phyloP scores from a whole-genome alignment of 2,797 vertebrate species.

The Morelia viridis region DNA sequence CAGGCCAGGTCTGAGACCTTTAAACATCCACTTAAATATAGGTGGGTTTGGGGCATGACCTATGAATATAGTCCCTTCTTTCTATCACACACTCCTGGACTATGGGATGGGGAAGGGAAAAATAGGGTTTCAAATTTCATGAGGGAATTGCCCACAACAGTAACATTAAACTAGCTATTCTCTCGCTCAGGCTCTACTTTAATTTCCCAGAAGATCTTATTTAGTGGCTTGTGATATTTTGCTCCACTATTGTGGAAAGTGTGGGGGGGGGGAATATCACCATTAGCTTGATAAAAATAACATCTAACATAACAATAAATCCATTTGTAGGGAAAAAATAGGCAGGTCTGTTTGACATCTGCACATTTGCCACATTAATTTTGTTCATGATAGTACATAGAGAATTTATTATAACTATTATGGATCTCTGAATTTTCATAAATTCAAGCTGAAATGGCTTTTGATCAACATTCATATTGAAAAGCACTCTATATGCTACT shows the following conservation, averaged over 20 bases:
- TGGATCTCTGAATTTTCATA: constrained; percentile 12
- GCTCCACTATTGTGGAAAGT: neutral
- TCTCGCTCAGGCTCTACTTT: neutral
- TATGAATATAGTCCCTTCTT: neutral
- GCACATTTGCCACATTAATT: neutral
- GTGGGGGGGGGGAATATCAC: neutral
- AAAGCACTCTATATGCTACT: neutral
- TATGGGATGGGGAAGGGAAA: neutral
- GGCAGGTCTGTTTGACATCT: neutral
- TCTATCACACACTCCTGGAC: neutral
- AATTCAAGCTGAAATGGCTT: neutral
- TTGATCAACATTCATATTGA: neutral
- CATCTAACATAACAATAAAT: neutral
- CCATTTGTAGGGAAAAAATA: constrained; percentile 3
- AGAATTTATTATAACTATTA: neutral
- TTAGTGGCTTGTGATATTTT: neutral
- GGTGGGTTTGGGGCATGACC: neutral
- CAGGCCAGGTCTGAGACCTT: neutral
- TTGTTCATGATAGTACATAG: accelerated
- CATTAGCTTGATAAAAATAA: neutral
- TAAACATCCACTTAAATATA: neutral
- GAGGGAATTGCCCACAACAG: neutral
- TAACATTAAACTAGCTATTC: neutral
- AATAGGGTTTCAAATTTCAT: neutral
- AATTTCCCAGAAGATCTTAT: neutral